Conservation (phyloP, 2,888 invertebrate genomes). For the Cistogaster globosa region DNA sequence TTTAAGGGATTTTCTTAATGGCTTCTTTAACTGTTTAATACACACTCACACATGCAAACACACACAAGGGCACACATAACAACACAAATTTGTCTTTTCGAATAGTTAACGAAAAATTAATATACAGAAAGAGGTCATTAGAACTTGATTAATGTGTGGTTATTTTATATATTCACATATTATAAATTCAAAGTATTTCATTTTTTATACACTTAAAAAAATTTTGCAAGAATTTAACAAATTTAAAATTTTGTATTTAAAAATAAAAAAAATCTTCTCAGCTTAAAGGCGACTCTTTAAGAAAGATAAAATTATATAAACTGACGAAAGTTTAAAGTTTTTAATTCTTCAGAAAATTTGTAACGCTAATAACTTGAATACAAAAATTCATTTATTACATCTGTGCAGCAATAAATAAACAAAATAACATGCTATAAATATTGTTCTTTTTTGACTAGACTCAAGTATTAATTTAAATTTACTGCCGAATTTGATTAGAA, state of each 20-base stretch:
- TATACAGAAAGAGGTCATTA: neutral
- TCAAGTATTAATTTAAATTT: slow-evolving; percentile 46
- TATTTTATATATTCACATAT: too few relatives aligned
- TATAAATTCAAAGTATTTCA: too few relatives aligned
- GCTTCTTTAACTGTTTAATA: neutral
- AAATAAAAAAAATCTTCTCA: too few relatives aligned
- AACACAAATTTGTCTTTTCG: neutral
- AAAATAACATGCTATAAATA: slow-evolving; percentile 18
- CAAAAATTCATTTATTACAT: neutral
- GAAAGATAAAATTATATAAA: too few relatives aligned
- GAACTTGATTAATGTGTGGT: neutral
- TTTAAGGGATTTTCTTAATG: neutral
- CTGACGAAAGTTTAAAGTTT: too few relatives aligned
- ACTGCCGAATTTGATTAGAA: slow-evolving; percentile 40
- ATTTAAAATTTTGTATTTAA: too few relatives aligned
- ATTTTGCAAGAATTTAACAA: too few relatives aligned
- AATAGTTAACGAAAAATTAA: neutral
- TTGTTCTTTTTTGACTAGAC: slow-evolving; percentile 31
- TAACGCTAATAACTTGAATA: neutral
- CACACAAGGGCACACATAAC: too few relatives aligned
- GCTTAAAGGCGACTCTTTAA: too few relatives aligned
- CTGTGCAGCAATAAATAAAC: neutral
- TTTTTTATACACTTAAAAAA: too few relatives aligned
- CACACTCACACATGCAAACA: neutral
- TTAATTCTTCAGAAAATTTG: neutral